phyloP scores from a whole-genome alignment of 2,797 vertebrate species.

The Momotus momota region DNA sequence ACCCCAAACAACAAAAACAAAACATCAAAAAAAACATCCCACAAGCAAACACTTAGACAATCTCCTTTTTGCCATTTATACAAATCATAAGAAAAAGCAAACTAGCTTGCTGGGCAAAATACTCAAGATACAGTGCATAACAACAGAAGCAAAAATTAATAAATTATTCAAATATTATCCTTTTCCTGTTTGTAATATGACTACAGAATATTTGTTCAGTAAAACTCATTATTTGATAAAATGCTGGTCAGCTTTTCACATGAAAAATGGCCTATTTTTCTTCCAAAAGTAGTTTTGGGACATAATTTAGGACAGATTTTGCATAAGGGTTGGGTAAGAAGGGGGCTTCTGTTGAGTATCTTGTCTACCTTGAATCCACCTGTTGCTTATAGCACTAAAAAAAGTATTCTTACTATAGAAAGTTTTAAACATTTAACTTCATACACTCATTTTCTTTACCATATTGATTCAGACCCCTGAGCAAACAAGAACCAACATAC shows the following conservation, averaged over 20 bases:
- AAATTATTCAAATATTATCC: not conserved
- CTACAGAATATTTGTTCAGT: not conserved
- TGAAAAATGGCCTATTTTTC: not conserved
- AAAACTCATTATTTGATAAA: not conserved
- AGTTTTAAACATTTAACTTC: not conserved
- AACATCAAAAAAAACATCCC: not conserved
- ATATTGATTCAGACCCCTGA: conserved; percentile 40
- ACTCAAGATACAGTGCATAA: not conserved
- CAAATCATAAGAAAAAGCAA: not conserved
- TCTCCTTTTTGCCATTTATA: not conserved
- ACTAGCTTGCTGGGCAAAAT: not conserved
- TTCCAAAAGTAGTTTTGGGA: not conserved
- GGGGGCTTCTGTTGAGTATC: not conserved
- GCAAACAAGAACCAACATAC: conserved; percentile 66
- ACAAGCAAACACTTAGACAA: not conserved
- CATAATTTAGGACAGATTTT: not conserved
- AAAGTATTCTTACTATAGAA: not conserved
- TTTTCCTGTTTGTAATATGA: not conserved
- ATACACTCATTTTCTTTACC: conserved; percentile 45
- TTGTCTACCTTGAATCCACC: not conserved
- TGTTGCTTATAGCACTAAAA: not conserved
- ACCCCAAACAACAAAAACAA: not conserved
- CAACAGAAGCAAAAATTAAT: not conserved
- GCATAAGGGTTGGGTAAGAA: accelerated
- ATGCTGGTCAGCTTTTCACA: not conserved